Evolutionary conservation across 2,888 invertebrate species (phyloP).

Genomic region (Baronia brevicornis): DNA sequence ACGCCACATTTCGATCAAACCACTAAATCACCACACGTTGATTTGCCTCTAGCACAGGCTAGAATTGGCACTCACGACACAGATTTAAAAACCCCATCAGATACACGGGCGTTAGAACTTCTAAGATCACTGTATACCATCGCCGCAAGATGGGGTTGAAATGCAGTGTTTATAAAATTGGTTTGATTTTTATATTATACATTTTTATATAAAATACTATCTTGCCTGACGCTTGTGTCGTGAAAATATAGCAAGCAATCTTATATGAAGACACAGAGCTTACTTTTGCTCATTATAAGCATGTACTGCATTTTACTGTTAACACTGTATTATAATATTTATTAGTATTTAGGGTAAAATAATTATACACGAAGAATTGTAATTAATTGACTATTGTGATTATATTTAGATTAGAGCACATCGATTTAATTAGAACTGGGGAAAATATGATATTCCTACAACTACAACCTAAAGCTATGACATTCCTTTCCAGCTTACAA

Average conservation of each 20-base stretch:
- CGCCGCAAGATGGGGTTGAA: constrained; percentile 86
- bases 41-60: constrained; percentile 58
- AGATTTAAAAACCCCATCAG: constrained; percentile 75
- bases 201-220: constrained; percentile 2
- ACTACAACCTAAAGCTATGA: no score
- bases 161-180: constrained; percentile 1
- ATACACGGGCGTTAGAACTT: constrained; percentile 86
- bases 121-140: constrained; percentile 89
- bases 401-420: no score
- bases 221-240: constrained; percentile 1
- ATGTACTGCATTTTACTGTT: constrained; percentile 8
- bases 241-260: background rate
- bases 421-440: no score
- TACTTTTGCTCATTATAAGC: constrained; percentile 8
- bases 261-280: constrained; percentile 3
- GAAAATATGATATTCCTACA: no score
- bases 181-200: background rate
- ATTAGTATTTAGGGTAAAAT: background rate
- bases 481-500: no score
- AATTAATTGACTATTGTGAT: no score
- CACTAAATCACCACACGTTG: constrained; percentile 36
- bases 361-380: background rate
- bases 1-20: constrained; percentile 34
- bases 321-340: constrained; percentile 7
- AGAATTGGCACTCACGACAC: constrained; percentile 39